These are phyloP conservation scores for Glyptemys insculpta DNA, from an alignment of 2,797 vertebrate species.

Conservation along the genomic window DNA sequence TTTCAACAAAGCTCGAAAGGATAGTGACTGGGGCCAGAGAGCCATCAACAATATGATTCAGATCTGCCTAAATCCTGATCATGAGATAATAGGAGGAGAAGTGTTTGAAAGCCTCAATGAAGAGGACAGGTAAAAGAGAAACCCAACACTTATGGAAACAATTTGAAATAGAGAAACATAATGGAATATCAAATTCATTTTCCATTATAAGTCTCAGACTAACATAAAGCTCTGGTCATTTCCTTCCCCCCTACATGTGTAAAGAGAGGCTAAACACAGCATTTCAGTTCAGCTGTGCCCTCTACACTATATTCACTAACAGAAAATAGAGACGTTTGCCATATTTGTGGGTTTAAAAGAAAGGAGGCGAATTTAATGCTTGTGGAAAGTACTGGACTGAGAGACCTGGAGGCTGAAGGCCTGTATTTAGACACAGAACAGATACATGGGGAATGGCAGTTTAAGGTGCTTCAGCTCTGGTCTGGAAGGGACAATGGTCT, in stretches of 20 bases:
- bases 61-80: conserved; percentile 84
- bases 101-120: conserved; percentile 69
- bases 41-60: conserved; percentile 78
- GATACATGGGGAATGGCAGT: not conserved
- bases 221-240: not conserved
- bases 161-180: not conserved
- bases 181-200: not conserved
- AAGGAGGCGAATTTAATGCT: not conserved
- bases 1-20: conserved; percentile 80
- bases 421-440: not conserved
- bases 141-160: not conserved
- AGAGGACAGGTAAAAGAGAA: conserved; percentile 68
- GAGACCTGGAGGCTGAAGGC: not conserved
- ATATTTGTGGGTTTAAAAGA: not conserved
- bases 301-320: not conserved
- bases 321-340: not conserved
- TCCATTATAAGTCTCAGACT: not conserved
- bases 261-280: not conserved
- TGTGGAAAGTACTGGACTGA: not conserved
- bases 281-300: not conserved
- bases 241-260: not conserved
- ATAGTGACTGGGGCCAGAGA: conserved; percentile 76
- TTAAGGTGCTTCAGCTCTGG: conserved; percentile 2
- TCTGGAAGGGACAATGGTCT: not conserved
- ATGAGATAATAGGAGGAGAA: conserved; percentile 79